Conservation (phyloP, 2,797 vertebrate species). For the Anguilla pacifica region DNA sequence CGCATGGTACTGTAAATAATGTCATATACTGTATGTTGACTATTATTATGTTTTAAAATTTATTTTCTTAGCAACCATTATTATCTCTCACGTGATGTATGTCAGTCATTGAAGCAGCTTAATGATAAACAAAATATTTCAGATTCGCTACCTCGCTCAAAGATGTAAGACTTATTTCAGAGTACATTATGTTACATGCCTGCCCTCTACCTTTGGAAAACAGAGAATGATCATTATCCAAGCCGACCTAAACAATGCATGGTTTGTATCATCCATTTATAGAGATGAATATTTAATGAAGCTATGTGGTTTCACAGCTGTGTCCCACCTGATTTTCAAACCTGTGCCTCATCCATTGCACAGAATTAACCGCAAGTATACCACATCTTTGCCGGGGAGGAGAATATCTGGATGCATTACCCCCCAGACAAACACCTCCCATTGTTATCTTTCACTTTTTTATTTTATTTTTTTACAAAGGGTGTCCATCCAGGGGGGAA, state of each 20-base stretch:
- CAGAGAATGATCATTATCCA: neutral
- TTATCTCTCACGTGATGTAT: neutral
- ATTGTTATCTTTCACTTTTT: neutral
- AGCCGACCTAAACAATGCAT: neutral
- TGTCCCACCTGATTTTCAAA: neutral
- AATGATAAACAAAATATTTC: neutral
- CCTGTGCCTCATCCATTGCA: neutral
- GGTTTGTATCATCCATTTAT: neutral
- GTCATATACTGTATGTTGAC: too few species aligned
- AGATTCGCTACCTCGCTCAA: neutral
- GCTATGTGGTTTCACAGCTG: neutral
- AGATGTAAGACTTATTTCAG: neutral
- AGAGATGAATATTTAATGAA: conserved; percentile 11
- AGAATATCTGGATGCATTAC: neutral
- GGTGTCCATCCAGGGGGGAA: neutral
- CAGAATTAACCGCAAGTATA: neutral
- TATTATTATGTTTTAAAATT: neutral
- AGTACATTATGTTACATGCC: too few species aligned
- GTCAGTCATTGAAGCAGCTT: neutral
- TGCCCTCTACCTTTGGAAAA: neutral
- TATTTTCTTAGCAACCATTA: neutral
- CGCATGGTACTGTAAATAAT: neutral
- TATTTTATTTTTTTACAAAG: neutral
- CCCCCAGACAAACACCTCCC: neutral
- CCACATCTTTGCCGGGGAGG: neutral